phyloP scores from a whole-genome alignment of 2,797 vertebrate genomes.

The Cyclopterus lumpus region DNA sequence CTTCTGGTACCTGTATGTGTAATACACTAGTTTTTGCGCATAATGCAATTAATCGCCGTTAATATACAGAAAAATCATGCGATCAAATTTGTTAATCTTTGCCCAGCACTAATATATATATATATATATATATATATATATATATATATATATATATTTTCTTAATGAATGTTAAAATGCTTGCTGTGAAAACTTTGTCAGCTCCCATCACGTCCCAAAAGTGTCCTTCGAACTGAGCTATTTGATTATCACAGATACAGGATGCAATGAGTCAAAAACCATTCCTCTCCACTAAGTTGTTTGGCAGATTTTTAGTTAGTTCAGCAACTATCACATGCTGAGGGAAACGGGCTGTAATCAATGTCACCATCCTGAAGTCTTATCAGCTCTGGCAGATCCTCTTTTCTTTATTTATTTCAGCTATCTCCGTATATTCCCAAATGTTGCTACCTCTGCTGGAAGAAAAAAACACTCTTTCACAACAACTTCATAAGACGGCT shows the following conservation, averaged over 20 bases:
- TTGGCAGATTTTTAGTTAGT: constrained; percentile 44
- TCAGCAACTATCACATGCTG: constrained; percentile 71
- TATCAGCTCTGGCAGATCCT: constrained; percentile 80
- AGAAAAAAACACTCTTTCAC: constrained; percentile 45
- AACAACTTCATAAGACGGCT: constrained; percentile 76
- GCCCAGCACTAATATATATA: no score
- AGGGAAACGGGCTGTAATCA: constrained; percentile 74
- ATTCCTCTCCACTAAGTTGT: constrained; percentile 35
- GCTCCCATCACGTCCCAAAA: constrained; percentile 38
- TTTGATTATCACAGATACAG: constrained; percentile 47
- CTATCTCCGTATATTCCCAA: constrained; percentile 71
- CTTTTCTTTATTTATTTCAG: constrained; percentile 66
- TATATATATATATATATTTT: not conserved
- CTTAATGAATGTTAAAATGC: not conserved
- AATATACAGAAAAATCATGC: no score
- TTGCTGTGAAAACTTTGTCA: constrained; percentile 29
- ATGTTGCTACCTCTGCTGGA: constrained; percentile 54
- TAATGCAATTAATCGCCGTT: no score
- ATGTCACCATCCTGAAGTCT: constrained; percentile 71
- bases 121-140: no score
- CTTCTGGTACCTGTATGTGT: no score
- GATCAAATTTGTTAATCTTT: no score
- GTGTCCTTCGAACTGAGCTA: constrained; percentile 51
- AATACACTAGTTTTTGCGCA: no score
- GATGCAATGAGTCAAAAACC: constrained; percentile 44